Evolutionary conservation across 2,113 vertebrate species (phyloP), one percentile per base, ranked within the genome.

Genomic region (Thomomys bottae): DNA sequence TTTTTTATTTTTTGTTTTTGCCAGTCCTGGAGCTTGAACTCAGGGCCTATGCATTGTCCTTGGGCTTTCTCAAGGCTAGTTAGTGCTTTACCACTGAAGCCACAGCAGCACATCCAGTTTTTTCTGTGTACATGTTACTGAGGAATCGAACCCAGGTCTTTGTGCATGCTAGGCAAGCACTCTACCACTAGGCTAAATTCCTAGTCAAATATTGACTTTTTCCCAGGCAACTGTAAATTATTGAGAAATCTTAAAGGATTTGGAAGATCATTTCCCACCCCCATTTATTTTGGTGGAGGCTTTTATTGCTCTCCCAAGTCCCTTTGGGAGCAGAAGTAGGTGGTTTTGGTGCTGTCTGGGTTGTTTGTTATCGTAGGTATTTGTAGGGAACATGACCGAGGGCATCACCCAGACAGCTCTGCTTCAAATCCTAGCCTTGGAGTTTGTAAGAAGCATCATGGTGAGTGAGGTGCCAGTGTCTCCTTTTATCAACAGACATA

Each of bases 171-270:
- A n/a, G n/a, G n/a, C n/a, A n/a, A n/a, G n/a, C n/a, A n/a, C n/a
- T n/a, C n/a, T n/a, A n/a, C n/a, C n/a, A n/a, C n/a, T n/a, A n/a
- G n/a, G n/a, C n/a, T n/a, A n/a, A n/a, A n/a, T n/a, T n/a, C n/a
- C n/a, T n/a, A n/a, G 93, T 88, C 77, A 90, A 68, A 63, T 85
- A 82, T 54, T 89, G 82, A 87, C 63, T 94, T 93, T 54, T 79
- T 91, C 75, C 84, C 5, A 79, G 30, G 71, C 79, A 82, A 77
- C 38, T 94, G 57, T 80, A 38, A 67, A 94, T 70, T 72, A 57
- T n/a, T 75, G 70, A 94, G 96, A 94, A 89, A 96, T 76, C 79
- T 77, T 64, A 70, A 38, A 17, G 61, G 57, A 78, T 30, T 88
- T 72, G 36, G 40, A 92, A 68, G 32, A 4, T 42, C 32, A 34